Evolutionary conservation across 2,113 vertebrate species (phyloP).

Genomic region (Archocentrus centrarchus): DNA sequence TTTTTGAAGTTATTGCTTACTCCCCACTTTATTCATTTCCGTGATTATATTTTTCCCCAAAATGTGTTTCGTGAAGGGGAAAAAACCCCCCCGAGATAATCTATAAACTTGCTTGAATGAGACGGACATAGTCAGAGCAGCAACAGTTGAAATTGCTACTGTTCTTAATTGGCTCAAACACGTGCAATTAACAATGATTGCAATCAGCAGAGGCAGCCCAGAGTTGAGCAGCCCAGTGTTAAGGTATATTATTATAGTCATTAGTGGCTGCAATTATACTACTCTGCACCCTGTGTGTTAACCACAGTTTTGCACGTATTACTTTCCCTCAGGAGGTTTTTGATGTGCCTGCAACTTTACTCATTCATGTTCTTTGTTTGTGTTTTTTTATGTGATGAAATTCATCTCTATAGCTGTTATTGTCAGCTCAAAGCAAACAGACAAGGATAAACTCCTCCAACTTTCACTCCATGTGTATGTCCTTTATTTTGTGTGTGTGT

Average conservation of each 20-base stretch:
- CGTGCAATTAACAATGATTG: constrained; percentile 81
- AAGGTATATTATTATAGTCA: constrained; percentile 82
- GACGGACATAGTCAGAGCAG: constrained; percentile 31
- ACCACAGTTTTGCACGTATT: constrained; percentile 25
- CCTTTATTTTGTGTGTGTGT: constrained; percentile 8
- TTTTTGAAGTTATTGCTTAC: constrained; percentile 33
- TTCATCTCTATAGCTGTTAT: constrained; percentile 23
- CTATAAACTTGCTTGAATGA: constrained; percentile 36
- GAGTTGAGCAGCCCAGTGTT: constrained; percentile 75
- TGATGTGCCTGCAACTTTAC: constrained; percentile 33
- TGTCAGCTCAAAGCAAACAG: constrained; percentile 42
- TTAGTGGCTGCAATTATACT: constrained; percentile 75
- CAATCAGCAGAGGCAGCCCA: constrained; percentile 77
- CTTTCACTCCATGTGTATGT: constrained; percentile 15
- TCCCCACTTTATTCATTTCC: not conserved
- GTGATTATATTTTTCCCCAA: constrained; percentile 30
- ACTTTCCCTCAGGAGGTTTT: constrained; percentile 23
- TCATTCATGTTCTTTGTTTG: constrained; percentile 29
- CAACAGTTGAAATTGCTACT: constrained; percentile 70
- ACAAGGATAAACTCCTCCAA: constrained; percentile 48
- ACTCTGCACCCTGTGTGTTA: constrained; percentile 64
- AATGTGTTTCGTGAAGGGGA: not conserved
- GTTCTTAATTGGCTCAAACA: constrained; percentile 76
- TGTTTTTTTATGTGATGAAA: constrained; percentile 38
- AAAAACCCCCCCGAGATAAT: not conserved